Base-by-base conservation (phyloP, 1,140 invertebrate species). In the Zeugodacus cucurbitae region DNA sequence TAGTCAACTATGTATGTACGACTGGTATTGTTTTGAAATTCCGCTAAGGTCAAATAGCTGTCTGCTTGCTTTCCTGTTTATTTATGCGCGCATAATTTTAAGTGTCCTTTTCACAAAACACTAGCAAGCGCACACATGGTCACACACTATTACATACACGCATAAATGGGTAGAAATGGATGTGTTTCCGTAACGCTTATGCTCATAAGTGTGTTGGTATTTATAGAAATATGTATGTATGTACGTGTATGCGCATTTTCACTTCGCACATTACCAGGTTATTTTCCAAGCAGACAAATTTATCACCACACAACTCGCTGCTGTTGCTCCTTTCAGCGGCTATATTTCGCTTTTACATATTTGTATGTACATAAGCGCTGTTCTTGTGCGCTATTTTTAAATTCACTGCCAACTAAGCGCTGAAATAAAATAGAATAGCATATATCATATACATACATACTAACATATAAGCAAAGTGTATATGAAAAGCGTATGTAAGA, bases 301-400 rank as follows among this genome's bases (percentile, higher is more conserved):
- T 82, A 82, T 82, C 74, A 26, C 17, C 41, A 82, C 44, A 54
- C 74, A 41, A 17, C 41, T 48, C 22, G 74, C 34, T 82, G 74
- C 41, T 44, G n/a, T 67, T 29, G 70, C 37, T 78, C 70, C 32
- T 44, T 78, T 44, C 5, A 41, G 44, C 37, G 1, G 3, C 34
- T 54, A 54, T 20, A 7, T 48, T 14, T 10, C 3, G 8, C 11
- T 0, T 10, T 10, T 41, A 14, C 17, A 17, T 32, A 10, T 7
- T 32, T 67, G 67, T 70, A 6, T 54, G 48, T 59, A 20, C n/a
- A 22, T 78, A 78, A 48, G 48, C 22, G 74, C n/a, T 54, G 34
- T 48, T 82, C 41, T 82, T 82, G 74, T 82, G 22, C 11, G 74
- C 74, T 82, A 82, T 82, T 82, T 82, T 82, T 82, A 82, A 82